phyloP scores from a whole-genome alignment of 2,888 invertebrate genomes.

The Zhuqinia jingwanae region DNA sequence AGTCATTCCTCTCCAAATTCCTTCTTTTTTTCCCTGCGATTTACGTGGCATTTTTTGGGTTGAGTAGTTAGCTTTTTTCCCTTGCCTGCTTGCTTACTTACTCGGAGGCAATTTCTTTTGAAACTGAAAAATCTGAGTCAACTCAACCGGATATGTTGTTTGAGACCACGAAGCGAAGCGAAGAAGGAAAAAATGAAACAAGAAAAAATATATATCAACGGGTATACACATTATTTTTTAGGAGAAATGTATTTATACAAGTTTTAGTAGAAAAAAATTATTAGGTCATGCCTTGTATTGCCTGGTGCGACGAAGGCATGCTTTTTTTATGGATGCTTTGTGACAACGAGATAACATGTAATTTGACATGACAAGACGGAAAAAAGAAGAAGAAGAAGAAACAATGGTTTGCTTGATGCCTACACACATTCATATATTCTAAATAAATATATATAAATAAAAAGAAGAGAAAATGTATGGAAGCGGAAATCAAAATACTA shows the following conservation, averaged over 20 bases:
- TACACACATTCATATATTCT: too few relatives aligned
- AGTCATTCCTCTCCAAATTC: constrained; percentile 31
- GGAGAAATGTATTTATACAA: neutral
- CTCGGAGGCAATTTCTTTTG: constrained; percentile 16
- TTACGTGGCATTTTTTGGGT: constrained; percentile 8
- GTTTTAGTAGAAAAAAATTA: neutral
- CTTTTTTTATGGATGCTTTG: constrained; percentile 1
- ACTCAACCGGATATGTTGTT: constrained; percentile 42
- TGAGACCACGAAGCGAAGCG: constrained; percentile 23
- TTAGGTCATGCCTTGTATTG: constrained; percentile 5
- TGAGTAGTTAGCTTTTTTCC: constrained; percentile 22
- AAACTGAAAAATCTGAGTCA: constrained; percentile 40
- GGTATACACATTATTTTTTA: too few relatives aligned
- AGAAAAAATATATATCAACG: neutral
- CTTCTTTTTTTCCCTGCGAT: constrained; percentile 30
- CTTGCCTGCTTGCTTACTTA: constrained; percentile 8
- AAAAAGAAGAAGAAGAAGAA: neutral
- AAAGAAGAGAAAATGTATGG: neutral
- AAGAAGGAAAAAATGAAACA: neutral
- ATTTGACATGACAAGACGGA: constrained; percentile 21
- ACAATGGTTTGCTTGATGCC: neutral
- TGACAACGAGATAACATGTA: neutral
- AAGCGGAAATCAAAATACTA: constrained; percentile 12
- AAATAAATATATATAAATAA: neutral
- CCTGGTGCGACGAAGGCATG: neutral